phyloP scores from a whole-genome alignment of 2,888 invertebrate genomes.

The Ophion obscuratus region DNA sequence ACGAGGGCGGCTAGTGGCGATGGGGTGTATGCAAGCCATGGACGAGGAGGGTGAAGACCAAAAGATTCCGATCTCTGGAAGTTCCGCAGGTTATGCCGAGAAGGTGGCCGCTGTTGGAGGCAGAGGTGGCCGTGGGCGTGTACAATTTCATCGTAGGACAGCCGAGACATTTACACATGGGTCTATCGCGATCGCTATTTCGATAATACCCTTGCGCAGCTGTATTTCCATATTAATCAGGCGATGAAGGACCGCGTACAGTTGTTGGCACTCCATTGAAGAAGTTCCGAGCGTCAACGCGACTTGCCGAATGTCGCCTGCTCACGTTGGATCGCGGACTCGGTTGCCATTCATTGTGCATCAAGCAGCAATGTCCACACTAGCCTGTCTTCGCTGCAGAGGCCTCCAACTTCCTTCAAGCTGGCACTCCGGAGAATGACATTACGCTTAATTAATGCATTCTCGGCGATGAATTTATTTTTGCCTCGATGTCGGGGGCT shows the following conservation, averaged over 20 bases:
- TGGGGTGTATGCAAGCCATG: slow-evolving; percentile 18
- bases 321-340: not conserved
- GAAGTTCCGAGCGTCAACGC: not conserved
- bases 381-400: not conserved
- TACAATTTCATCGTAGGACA: slow-evolving; percentile 42
- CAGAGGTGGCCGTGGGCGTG: slow-evolving; percentile 2
- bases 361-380: not conserved
- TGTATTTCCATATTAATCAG: slow-evolving; percentile 22
- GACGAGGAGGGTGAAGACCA: not conserved
- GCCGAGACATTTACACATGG: slow-evolving; percentile 12
- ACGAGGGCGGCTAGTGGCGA: slow-evolving; percentile 34
- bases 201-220: slow-evolving; percentile 29
- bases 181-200: slow-evolving; percentile 31
- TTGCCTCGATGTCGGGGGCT: slow-evolving; percentile 9
- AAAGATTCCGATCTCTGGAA: slow-evolving; percentile 51
- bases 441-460: slow-evolving; percentile 48
- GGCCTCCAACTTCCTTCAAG: not conserved
- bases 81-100: slow-evolving; percentile 39
- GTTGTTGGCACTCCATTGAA: slow-evolving; percentile 17
- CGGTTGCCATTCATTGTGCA: slow-evolving; percentile 5
- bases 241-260: not conserved
- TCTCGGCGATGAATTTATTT: slow-evolving; percentile 28
- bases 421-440: not conserved
- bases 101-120: slow-evolving; percentile 32
- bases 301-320: not conserved